Evolutionary conservation across 2,797 vertebrate species (phyloP), one percentile per base, ranked within the genome.

Genomic region (Kryptolebias ocellatus): DNA sequence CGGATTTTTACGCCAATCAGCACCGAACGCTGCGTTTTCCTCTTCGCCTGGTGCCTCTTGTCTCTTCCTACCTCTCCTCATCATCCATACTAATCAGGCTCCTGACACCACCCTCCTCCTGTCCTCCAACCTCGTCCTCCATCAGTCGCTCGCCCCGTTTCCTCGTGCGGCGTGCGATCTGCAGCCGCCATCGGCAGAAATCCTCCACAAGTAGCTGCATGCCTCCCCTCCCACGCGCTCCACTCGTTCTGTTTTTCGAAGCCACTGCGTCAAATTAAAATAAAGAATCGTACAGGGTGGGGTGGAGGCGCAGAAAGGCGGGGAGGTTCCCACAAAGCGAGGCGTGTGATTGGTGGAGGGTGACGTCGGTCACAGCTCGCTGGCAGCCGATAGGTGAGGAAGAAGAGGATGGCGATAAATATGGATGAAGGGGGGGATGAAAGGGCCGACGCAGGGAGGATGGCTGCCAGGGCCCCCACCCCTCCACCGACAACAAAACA

Each of bases 251-350:
- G 72, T 79, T 86, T 83, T 44, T 86, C 81, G 34, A 71, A 90
- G 78, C 83, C 93, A 93, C 93, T 94, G 93, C 93, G 92, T 92
- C 92, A 93, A 93, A 94, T 64, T 72, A 83, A 84, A 64, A 56
- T 46, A 66, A 83, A 71, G 85, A 81, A 79, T 91, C 86, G 84
- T 86, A 74, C 71, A 74, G 90, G 87, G 87, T 81, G 87, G 89
- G 91, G 90, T 78, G 83, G 80, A 83, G 61, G 85, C 64, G 63
- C 62, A 54, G 74, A 74, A 83, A 76, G 87, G 91, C 71, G 83
- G 87, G 70, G 44, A 74, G 54, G 29, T 65, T 88, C 64, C 67
- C 70, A 72, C 80, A 83, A 80, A 86, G 66, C 70, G 65, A 70
- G 72, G 77, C 70, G 20, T 50, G 55, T 54, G 74, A 92, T 94